phyloP scores from a whole-genome alignment of 23 tunicate species.

The Diplosoma virens region DNA sequence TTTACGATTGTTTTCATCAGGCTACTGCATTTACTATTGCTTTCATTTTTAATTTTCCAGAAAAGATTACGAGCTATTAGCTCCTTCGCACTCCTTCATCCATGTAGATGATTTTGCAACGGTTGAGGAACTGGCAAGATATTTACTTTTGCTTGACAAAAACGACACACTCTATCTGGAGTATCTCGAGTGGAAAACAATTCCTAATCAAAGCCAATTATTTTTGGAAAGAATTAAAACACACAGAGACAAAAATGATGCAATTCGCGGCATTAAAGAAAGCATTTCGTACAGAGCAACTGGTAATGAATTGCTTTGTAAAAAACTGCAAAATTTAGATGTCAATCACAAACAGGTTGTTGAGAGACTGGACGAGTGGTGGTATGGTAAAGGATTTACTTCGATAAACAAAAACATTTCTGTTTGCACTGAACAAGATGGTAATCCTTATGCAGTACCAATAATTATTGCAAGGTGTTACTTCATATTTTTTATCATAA shows the following conservation, averaged over 20 bases:
- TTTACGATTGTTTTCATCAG: too few species aligned
- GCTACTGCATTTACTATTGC: too few species aligned
- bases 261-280: background rate
- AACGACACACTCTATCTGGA: conserved; percentile 35
- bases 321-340: background rate
- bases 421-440: conserved; percentile 7
- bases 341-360: background rate
- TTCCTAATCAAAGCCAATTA: background rate
- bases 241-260: background rate
- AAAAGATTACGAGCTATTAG: conserved; percentile 46
- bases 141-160: conserved; percentile 20
- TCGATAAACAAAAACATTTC: background rate
- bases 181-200: conserved; percentile 39
- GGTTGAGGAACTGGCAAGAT: conserved; percentile 37
- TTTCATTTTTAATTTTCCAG: background rate
- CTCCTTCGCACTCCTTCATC: conserved; percentile 64
- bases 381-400: conserved; percentile 52
- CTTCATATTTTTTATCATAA: too few species aligned
- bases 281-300: background rate
- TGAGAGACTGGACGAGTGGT: conserved; percentile 44
- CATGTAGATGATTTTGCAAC: conserved; percentile 70
- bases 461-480: too few species aligned
- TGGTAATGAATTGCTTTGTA: background rate
- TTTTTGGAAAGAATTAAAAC: background rate
- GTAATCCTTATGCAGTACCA: too few species aligned